Base-by-base conservation (phyloP, 30 jellyfish, hydroid and myxozoan genomes). In the Aurelia coerulea region DNA sequence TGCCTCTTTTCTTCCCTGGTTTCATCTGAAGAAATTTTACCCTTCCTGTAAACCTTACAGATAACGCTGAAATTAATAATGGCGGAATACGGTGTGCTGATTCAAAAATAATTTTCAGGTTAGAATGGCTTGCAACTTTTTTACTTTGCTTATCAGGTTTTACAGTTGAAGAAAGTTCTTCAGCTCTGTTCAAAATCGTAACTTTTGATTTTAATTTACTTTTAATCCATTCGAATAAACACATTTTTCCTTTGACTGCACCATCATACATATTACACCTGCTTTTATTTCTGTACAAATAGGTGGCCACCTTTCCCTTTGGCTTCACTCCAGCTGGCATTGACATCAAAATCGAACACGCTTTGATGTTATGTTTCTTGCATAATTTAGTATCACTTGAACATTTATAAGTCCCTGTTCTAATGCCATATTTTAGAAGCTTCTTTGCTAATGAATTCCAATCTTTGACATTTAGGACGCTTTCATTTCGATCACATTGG, bases 31-130 rank as follows among this genome's bases (percentile, higher is more conserved):
- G 72, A 83, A 95, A 89, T 50, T 90, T 86, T 11, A 95, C 82
- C 31, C 99, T 56, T 12, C 99, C 99, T 1, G 97, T 90, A 68
- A 95, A 95, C n/a, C 80, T 86, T 42, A 95, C 97, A 19, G 99
- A 95, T 34, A 95, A 87, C 1, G 97, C 93, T 16, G 99, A 65
- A 50, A 95, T 52, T 33, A 85, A 66, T 29, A 95, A 69, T 15
- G 99, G 97, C 3, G 95, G 93, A 18, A 74, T 78, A 2, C 65
- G 78, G 13, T 85, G 89, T 37, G 58, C 58, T 15, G 97, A 81
- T 69, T 62, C 75, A 62, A 74, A 90, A 53, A 81, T 62, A 35
- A 90, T 50, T 66, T 74, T 81, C 6, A 81, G 78, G 54, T 32
- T 68, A 10, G 91, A 78, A 12, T 64, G 67, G 19, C 78, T 31